Percentiles rank a stretch among this genome's conserved stretches.
Conservation (phyloP, 2,888 invertebrate species). For the Amphipyra tragopoginis region DNA sequence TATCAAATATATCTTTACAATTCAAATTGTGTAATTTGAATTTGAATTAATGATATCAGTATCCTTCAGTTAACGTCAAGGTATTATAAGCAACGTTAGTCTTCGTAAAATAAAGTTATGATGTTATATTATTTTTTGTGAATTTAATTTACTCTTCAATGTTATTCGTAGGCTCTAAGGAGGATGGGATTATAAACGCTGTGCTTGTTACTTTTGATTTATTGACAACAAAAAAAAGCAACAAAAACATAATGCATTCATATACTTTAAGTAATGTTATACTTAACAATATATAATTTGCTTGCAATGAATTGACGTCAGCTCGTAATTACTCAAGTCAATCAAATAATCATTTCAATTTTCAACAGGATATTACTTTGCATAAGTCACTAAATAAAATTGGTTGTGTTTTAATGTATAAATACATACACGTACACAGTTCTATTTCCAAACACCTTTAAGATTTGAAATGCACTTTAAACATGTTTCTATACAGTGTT, state of each 20-base stretch:
- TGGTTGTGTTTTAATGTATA: slow-evolving; percentile 12
- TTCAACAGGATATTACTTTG: slow-evolving; percentile 30
- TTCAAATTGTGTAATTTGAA: slow-evolving; percentile 17
- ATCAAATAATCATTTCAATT: slow-evolving; percentile 49
- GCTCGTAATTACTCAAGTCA: slow-evolving; percentile 22
- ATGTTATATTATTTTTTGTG: neutral
- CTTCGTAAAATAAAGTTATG: neutral
- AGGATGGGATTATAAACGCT: neutral
- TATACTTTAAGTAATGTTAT: slow-evolving; percentile 7
- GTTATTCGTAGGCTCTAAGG: neutral
- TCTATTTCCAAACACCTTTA: slow-evolving; percentile 20
- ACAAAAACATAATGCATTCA: slow-evolving; percentile 31
- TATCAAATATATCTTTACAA: slow-evolving; percentile 8
- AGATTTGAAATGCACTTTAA: slow-evolving; percentile 29
- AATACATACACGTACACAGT: slow-evolving; percentile 3
- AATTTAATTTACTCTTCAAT: neutral
- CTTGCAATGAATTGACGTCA: slow-evolving; percentile 49
- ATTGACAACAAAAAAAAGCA: neutral
- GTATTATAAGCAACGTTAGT: slow-evolving; percentile 11
- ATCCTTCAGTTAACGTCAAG: slow-evolving; percentile 9
- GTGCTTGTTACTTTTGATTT: neutral
- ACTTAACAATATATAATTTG: slow-evolving; percentile 18
- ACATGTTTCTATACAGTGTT: slow-evolving; percentile 19
- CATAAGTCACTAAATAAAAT: slow-evolving; percentile 30
- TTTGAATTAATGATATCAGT: slow-evolving; percentile 11